Evolutionary conservation across 1,140 invertebrate genomes (phyloP), one percentile per base, ranked within the genome.

Genomic region (Aporrectodea caliginosa): DNA sequence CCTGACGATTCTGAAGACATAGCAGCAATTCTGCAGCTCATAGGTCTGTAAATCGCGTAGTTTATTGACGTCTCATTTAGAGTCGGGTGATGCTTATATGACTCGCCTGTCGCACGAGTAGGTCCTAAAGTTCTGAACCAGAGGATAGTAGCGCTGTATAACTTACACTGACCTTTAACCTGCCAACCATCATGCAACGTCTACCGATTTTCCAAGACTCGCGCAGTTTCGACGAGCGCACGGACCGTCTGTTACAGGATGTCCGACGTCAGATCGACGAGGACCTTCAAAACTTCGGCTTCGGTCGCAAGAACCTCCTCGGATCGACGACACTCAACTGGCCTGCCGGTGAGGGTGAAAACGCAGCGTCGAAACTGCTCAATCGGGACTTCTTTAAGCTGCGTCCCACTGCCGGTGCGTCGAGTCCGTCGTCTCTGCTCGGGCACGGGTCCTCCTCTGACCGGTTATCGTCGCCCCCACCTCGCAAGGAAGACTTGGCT

Each of bases 171-270:
- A 68, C 58, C 58, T 14, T 68, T 34, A 1, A 31, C 22, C 27
- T 74, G 1, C 35, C 35, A 32, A 31, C 73, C 29, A 35, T 35
- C n/a, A 76, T 76, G 75, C 75, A 68, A 22, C 34, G 75, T n/a
- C 43, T 76, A 35, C 33, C 34, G 33, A 43, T 76, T n/a, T 35
- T 27, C 12, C 33, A 76, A 35, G 75, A 76, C 43, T 32, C 33
- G 12, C 75, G 29, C 75, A 76, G 16, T 35, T 76, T 76, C 35
- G 75, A 76, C 35, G 75, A 76, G 75, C 22, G 75, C 16, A 76
- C 75, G 14, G 31, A 76, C n/a, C 33, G 33, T 16, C 14, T 76
- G 69, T 72, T 81, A 29, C 34, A 34, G 16, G 76, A 78, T 31
- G 30, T 68, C 2, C 35, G 77, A 0, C 58, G 68, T 32, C 77